phyloP scores from a whole-genome alignment of 2,113 vertebrate genomes.

The Benitochromis conjunctus region DNA sequence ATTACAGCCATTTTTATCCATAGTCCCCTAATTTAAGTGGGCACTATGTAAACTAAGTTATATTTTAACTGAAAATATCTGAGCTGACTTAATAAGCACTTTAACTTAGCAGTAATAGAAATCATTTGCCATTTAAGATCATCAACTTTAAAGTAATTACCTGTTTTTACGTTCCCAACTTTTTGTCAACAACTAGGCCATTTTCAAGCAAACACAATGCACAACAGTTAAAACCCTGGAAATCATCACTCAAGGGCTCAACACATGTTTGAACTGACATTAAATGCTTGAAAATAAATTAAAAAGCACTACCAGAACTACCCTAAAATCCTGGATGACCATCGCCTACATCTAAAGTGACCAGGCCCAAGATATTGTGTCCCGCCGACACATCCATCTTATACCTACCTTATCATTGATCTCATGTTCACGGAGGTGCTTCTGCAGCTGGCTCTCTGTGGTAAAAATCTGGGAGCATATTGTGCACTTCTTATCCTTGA shows the following conservation, averaged over 20 bases:
- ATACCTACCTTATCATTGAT: conserved; percentile 89
- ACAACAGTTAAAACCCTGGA: not conserved
- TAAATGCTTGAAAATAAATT: not conserved
- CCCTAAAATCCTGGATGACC: not conserved
- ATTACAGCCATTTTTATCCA: not conserved
- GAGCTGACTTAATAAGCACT: not conserved
- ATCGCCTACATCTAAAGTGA: not conserved
- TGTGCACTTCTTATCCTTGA: conserved; percentile 84
- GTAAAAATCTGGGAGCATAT: conserved; percentile 86
- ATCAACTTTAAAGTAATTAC: not conserved
- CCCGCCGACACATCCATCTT: not conserved
- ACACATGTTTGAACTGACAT: not conserved
- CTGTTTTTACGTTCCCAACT: not conserved
- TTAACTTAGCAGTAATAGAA: not conserved
- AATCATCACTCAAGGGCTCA: not conserved
- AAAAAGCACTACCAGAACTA: not conserved
- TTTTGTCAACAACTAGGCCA: not conserved
- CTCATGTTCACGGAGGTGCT: conserved; percentile 93
- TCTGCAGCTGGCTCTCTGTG: conserved; percentile 90
- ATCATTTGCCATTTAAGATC: not conserved
- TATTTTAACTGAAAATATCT: not conserved
- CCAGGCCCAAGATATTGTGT: not conserved
- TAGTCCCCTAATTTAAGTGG: not conserved
- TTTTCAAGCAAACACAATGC: not conserved
- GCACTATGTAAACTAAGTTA: not conserved